Evolutionary conservation across 2,888 invertebrate species (phyloP).

Genomic region (Drosophila infuscata): DNA sequence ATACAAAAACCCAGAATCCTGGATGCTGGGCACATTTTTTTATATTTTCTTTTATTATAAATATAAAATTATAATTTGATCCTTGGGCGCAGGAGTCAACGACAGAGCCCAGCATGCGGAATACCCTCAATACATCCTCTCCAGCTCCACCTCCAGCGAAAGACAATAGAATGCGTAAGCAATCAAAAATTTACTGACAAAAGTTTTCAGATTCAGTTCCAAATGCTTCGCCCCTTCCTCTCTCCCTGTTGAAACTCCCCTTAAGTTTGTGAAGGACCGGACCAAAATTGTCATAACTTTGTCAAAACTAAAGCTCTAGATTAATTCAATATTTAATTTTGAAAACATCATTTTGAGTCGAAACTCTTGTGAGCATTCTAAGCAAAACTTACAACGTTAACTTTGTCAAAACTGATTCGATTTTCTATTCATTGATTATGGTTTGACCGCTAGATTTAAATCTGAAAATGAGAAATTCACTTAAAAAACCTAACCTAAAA

Average conservation of each 20-base stretch:
- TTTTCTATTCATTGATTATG: neutral
- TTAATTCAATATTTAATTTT: neutral
- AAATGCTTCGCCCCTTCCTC: neutral
- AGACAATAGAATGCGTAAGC: conserved; percentile 28
- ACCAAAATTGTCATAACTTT: neutral
- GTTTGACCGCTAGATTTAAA: neutral
- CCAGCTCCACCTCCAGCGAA: conserved; percentile 1
- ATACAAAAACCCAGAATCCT: conserved; percentile 12
- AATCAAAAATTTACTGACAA: conserved; percentile 4
- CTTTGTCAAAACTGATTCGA: neutral
- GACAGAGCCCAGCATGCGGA: neutral
- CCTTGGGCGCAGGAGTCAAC: conserved; percentile 27
- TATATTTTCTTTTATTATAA: conserved; percentile 48
- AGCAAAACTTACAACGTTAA: rapidly evolving
- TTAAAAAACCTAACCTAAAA: neutral
- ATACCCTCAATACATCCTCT: conserved; percentile 13
- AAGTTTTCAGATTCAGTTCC: neutral
- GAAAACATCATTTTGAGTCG: neutral
- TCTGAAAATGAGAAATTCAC: neutral
- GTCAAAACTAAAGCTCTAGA: neutral
- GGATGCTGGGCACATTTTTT: conserved; percentile 43
- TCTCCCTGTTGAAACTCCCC: neutral
- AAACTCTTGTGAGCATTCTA: neutral
- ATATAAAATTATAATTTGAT: conserved; percentile 77
- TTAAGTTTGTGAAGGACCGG: neutral